phyloP scores from a whole-genome alignment of 2,113 vertebrate genomes.

The Apodemus speciosus region DNA sequence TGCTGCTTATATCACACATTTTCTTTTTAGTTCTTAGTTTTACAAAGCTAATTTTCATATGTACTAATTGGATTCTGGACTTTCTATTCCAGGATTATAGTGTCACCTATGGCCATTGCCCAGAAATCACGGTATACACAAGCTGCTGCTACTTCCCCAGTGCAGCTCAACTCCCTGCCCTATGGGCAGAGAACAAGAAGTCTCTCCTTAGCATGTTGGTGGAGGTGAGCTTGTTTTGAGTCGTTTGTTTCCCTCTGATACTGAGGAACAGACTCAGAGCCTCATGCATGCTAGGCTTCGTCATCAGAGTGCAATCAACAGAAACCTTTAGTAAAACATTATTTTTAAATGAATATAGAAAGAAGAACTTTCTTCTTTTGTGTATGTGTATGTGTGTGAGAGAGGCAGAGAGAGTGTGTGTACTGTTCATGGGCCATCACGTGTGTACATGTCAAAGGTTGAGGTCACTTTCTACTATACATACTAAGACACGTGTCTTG shows the following conservation, averaged over 20 bases:
- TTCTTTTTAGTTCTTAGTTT: constrained; percentile 31
- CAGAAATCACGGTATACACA: constrained; percentile 97
- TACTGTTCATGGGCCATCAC: not conserved
- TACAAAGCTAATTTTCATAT: not conserved
- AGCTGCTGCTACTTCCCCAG: constrained; percentile 95
- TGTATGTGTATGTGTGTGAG: not conserved
- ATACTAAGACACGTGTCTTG: not conserved
- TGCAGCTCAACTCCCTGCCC: constrained; percentile 88
- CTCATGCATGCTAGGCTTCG: not conserved
- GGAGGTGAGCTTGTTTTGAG: constrained; percentile 88
- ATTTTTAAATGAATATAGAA: constrained; percentile 28
- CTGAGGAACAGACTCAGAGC: not conserved
- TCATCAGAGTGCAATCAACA: not conserved
- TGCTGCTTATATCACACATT: not conserved
- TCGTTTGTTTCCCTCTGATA: not conserved
- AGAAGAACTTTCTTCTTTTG: constrained; percentile 13
- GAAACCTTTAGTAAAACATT: constrained; percentile 39
- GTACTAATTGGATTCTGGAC: constrained; percentile 54
- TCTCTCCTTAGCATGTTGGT: constrained; percentile 97
- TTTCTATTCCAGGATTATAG: constrained; percentile 92
- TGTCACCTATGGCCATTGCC: constrained; percentile 94
- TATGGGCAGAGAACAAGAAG: constrained; percentile 96
- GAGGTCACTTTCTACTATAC: not conserved
- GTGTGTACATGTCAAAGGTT: not conserved
- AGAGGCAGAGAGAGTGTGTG: not conserved